A percentile compares a stretch with the other conserved stretches of the same genome.
phyloP scores from a whole-genome alignment of 2,797 vertebrate genomes.

The Lepus townsendii region DNA sequence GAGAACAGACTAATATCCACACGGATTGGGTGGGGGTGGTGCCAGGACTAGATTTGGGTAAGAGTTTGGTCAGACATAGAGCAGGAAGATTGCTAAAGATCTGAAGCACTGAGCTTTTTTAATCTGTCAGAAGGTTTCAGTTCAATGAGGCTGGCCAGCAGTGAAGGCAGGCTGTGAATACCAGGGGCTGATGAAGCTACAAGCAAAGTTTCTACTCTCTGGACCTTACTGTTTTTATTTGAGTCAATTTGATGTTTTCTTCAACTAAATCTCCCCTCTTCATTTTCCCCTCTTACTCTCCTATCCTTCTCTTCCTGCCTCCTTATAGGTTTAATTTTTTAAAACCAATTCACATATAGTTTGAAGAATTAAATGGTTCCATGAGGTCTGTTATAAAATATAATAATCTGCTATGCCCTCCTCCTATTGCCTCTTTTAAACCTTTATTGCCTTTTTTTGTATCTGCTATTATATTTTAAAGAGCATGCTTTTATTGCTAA shows the following conservation, averaged over 20 bases:
- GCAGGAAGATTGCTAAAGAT: not conserved
- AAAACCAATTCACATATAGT: not conserved
- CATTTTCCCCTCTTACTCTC: not conserved
- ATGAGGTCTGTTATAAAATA: not conserved
- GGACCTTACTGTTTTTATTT: not conserved
- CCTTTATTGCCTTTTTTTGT: not conserved
- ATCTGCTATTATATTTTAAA: constrained; percentile 17
- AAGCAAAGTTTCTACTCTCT: not conserved
- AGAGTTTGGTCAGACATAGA: not conserved
- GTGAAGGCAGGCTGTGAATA: too few relatives aligned
- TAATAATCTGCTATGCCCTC: not conserved
- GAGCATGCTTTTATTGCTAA: not conserved
- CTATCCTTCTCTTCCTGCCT: not conserved
- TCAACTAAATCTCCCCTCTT: not conserved
- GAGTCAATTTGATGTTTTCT: not conserved
- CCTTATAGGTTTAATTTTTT: not conserved
- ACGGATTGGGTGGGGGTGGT: not conserved
- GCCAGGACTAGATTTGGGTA: not conserved
- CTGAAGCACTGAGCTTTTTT: not conserved
- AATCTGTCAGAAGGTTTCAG: not conserved
- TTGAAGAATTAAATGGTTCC: constrained; percentile 28
- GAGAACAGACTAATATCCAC: not conserved
- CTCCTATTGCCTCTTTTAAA: not conserved
- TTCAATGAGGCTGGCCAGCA: not conserved
- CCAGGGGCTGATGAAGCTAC: not conserved